These are phyloP conservation scores for Platorchestia sp. DNA, from an alignment of 1,140 invertebrate genomes.

Conservation along the genomic window DNA sequence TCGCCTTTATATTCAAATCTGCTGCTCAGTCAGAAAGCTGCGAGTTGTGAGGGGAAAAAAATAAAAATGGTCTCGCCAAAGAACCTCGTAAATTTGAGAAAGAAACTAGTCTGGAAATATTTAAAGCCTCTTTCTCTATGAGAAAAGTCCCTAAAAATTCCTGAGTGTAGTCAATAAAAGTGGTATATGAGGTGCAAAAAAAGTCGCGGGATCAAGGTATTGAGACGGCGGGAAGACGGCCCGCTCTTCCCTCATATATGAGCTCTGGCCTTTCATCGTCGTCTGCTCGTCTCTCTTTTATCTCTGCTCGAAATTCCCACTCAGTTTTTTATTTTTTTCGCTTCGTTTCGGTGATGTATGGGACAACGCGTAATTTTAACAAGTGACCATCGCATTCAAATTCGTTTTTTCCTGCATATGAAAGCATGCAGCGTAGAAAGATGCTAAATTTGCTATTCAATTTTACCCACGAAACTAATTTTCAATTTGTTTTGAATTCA, in stretches of 20 bases:
- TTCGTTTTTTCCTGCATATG: too few species aligned
- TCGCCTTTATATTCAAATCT: slow-evolving; percentile 48
- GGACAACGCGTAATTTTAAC: too few species aligned
- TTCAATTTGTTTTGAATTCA: not conserved
- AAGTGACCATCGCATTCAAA: too few species aligned
- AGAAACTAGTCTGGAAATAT: slow-evolving; percentile 53
- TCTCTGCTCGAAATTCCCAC: not conserved
- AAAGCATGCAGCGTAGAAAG: not conserved
- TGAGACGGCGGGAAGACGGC: not conserved
- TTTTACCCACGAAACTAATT: not conserved
- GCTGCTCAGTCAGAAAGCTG: slow-evolving; percentile 12
- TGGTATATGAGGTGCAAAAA: slow-evolving; percentile 55
- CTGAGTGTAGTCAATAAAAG: slow-evolving; percentile 54
- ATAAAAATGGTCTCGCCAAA: slow-evolving; percentile 18
- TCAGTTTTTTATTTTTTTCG: too few species aligned
- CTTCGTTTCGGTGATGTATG: too few species aligned
- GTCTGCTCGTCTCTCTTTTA: not conserved
- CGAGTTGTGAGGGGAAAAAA: slow-evolving; percentile 31
- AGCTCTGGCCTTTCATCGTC: not conserved
- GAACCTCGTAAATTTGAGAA: slow-evolving; percentile 53
- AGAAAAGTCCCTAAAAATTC: slow-evolving; percentile 55
- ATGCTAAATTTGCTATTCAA: not conserved
- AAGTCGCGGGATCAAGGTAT: slow-evolving; percentile 26
- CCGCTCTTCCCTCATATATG: not conserved
- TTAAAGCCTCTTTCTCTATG: slow-evolving; percentile 54